phyloP scores from a whole-genome alignment of 2,797 vertebrate species.

The Chloroceryle amazona region DNA sequence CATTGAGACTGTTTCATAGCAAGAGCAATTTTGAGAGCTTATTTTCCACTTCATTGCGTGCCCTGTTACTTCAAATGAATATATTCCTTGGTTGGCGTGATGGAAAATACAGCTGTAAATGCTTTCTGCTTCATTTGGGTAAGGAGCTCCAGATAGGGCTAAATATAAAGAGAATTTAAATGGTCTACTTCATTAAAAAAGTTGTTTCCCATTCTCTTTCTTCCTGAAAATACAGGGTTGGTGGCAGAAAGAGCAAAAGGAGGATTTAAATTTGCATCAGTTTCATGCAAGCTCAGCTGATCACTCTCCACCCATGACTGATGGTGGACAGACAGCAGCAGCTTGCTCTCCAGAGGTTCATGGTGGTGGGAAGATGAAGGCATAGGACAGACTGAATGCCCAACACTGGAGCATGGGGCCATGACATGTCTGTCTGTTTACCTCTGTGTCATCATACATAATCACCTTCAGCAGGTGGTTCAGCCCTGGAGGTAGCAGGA shows the following conservation, averaged over 20 bases:
- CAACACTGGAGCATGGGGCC: neutral
- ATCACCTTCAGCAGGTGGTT: neutral
- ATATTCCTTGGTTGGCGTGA: slow-evolving; percentile 79
- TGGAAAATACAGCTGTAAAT: slow-evolving; percentile 84
- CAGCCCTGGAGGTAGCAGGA: neutral
- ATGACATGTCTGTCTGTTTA: neutral
- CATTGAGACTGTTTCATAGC: slow-evolving; percentile 76
- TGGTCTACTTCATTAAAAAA: slow-evolving; percentile 80
- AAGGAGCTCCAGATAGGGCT: slow-evolving; percentile 80
- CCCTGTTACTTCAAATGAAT: slow-evolving; percentile 84
- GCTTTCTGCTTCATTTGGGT: slow-evolving; percentile 87
- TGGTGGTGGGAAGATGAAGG: neutral
- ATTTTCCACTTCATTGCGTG: slow-evolving; percentile 85
- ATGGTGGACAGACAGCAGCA: neutral
- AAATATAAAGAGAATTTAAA: slow-evolving; percentile 83
- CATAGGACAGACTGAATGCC: neutral
- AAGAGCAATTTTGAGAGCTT: slow-evolving; percentile 82
- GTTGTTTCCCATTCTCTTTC: slow-evolving; percentile 77
- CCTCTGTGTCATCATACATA: neutral
- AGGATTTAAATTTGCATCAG: slow-evolving; percentile 37
- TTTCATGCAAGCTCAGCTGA: neutral
- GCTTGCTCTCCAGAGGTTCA: neutral
- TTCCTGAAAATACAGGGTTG: slow-evolving; percentile 68
- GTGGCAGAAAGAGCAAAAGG: slow-evolving; percentile 9
- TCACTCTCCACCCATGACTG: neutral